Base-by-base conservation (phyloP, 1,140 invertebrate genomes). In the Nymphalis io region DNA sequence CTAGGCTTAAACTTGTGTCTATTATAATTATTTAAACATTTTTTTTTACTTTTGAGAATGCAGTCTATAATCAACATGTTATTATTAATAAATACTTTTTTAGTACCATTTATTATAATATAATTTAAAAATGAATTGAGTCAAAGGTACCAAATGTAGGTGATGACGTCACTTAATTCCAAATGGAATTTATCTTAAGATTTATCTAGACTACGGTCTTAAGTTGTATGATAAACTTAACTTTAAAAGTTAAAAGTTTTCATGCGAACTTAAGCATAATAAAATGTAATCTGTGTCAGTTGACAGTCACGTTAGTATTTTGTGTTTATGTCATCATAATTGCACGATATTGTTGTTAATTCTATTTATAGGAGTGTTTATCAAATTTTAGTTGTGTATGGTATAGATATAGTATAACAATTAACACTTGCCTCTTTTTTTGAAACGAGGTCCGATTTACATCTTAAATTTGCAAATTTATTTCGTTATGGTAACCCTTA, bases 291-390 rank as follows among this genome's bases (percentile, higher is more conserved):
- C 27, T 8, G 27, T 8, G 27, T 33, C 10, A 4, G 27, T 33
- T 73, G 61, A 48, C 46, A 59, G 53, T 38, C 38, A 60, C 64
- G 44, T 68, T 64, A 66, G 51, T 46, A 42, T 58, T 73, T 73
- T 63, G 44, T 59, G 57, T 42, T 55, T 23, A 51, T 51, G n/a
- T 64, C 61, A 23, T 57, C 59, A 46, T 39, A 40, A 71, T n/a
- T 73, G 70, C 72, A 76, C 76, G 73, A 69, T 42, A 68, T 78
- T 73, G 69, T 79, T 77, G 73, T 75, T 74, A 60, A 72, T 68
- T 64, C 58, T 57, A 73, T 72, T 76, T 58, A 69, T 73, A 74
- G 70, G 42, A 61, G 67, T 75, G 65, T 75, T 72, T 72, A 72
- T 48, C 20, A 58, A 61, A 63, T 59, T 74, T 73, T 62, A 60